Evolutionary conservation across 2,113 vertebrate genomes (phyloP).

Genomic region (Gavia stellata): DNA sequence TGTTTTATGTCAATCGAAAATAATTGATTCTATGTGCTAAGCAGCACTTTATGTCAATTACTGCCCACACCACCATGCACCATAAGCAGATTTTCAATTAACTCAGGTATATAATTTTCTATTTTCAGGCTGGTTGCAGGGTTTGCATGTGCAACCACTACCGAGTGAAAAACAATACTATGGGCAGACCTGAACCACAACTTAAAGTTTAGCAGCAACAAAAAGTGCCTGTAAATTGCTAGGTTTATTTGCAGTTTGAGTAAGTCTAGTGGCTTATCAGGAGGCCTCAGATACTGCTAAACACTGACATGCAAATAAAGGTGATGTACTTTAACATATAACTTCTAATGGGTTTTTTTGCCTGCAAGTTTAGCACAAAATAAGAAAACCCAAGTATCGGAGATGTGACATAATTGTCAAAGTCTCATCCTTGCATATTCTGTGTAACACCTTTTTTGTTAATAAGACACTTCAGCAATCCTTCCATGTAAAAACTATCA

Average conservation of each 20-base stretch:
- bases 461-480: neutral
- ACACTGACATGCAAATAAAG: neutral
- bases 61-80: slow-evolving; percentile 33
- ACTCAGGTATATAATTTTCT: slow-evolving; percentile 53
- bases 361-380: neutral
- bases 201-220: slow-evolving; percentile 14
- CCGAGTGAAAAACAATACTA: slow-evolving; percentile 39
- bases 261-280: neutral
- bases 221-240: neutral
- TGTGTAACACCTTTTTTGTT: neutral
- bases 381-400: neutral
- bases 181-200: neutral
- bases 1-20: slow-evolving; percentile 63
- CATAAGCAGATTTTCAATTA: slow-evolving; percentile 65
- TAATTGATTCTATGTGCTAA: slow-evolving; percentile 61
- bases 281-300: neutral
- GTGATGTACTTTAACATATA: neutral
- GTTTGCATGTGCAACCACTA: slow-evolving; percentile 21
- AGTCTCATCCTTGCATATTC: neutral
- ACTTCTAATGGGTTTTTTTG: neutral
- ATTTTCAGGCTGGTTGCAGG: slow-evolving; percentile 35
- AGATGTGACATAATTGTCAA: neutral
- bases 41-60: slow-evolving; percentile 65
- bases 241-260: neutral
- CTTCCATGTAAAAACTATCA: neutral